Evolutionary conservation across 2,797 vertebrate genomes (phyloP), one percentile per base, ranked within the genome.

Genomic region (Chaenodraco wilsoni): DNA sequence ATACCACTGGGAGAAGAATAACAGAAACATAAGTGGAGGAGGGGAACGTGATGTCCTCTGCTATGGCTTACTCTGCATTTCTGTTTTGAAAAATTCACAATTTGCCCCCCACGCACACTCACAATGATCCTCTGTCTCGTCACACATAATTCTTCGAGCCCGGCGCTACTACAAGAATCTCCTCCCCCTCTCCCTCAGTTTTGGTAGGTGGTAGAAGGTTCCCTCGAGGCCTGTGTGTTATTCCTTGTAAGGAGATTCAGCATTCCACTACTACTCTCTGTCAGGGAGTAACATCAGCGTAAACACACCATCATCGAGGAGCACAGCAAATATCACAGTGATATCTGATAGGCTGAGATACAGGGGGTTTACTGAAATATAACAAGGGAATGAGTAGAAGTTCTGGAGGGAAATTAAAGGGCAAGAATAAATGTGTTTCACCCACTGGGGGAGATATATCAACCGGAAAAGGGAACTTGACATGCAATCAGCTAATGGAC

Each of bases 181-280:
- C 84, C 83, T 78, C 83, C 86, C 80, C 68, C 64, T 73, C 73
- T 17, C 40, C 73, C 61, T 65, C 64, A 70, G 58, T 62, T 84
- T 80, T 83, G 50, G 70, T 72, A 72, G 81, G 83, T 75, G 84
- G 78, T 74, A 63, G 74, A 74, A 3, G 8, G 62, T 40, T 91
- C 88, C 88, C 88, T 76, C 6, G 60, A 81, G 87, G 82, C 70
- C 79, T 52, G 64, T 41, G 69, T 82, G 87, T 86, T 91, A 78
- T 77, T 92, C 91, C 92, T 89, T 93, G 84, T 91, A 93, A 91
- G 92, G 92, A 92, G 73, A 89, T 91, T 72, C 78, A 76, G 84
- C 84, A 87, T 90, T 91, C 89, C 88, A 83, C 77, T 37, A 87
- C 71, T 71, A 85, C 80, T 77, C 83, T 79, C 76, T 64, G 33